phyloP scores from a whole-genome alignment of 2,888 invertebrate genomes.

The Caenorhabditis sp. region DNA sequence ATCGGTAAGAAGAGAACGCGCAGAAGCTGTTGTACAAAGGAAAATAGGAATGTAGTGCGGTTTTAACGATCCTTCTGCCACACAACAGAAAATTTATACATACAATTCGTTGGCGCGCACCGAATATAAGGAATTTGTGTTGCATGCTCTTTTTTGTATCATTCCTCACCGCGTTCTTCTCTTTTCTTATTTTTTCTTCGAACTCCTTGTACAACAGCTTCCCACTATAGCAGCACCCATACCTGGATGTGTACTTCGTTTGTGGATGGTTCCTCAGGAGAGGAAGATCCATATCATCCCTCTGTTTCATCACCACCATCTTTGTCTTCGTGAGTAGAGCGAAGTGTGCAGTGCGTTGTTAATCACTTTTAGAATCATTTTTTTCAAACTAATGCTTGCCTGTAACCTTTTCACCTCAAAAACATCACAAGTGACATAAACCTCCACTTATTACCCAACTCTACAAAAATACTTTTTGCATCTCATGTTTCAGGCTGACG shows the following conservation, averaged over 20 bases:
- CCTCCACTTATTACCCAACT: too few relatives aligned
- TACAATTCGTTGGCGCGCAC: slow-evolving; percentile 10
- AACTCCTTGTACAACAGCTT: slow-evolving; percentile 2
- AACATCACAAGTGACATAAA: too few relatives aligned
- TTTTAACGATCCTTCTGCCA: not conserved
- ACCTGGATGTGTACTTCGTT: slow-evolving; percentile 54
- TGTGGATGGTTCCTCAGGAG: slow-evolving; percentile 27
- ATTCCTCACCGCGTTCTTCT: not conserved
- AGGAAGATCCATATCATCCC: slow-evolving; percentile 42
- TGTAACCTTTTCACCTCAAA: too few relatives aligned
- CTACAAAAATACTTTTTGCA: too few relatives aligned
- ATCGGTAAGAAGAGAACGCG: not conserved
- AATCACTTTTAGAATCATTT: not conserved
- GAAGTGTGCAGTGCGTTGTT: slow-evolving; percentile 1
- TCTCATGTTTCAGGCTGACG: slow-evolving; percentile 54
- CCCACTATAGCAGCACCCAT: slow-evolving; percentile 7
- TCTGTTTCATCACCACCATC: slow-evolving; percentile 28
- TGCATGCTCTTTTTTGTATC: slow-evolving; percentile 28
- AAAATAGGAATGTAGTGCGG: not conserved
- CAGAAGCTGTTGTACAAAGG: not conserved
- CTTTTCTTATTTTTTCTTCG: not conserved
- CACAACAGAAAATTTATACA: not conserved
- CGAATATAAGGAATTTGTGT: slow-evolving; percentile 6
- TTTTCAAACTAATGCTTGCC: too few relatives aligned
- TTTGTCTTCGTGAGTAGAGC: slow-evolving; percentile 42